Conservation (phyloP, 2,888 invertebrate genomes). For the Oegoconia quadripuncta region DNA sequence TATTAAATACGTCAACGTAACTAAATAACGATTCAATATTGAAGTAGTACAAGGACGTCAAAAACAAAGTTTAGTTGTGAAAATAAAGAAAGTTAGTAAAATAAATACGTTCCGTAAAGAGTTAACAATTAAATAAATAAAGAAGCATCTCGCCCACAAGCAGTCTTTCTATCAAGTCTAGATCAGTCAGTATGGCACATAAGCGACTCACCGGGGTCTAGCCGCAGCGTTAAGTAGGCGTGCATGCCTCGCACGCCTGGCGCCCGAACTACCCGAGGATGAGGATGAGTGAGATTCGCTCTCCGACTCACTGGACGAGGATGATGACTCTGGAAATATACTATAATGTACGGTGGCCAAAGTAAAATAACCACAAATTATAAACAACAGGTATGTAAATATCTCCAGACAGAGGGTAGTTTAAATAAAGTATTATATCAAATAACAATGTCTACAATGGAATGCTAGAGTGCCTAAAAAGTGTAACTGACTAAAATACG, state of each 20-base stretch:
- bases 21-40: no score
- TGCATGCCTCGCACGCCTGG: conserved; percentile 63
- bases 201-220: conserved; percentile 48
- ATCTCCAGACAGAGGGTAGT: no score
- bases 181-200: neutral
- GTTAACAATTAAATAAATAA: neutral
- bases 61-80: no score
- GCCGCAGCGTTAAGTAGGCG: conserved; percentile 65
- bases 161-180: neutral
- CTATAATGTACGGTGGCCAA: neutral
- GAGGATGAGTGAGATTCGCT: conserved; percentile 72
- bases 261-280: conserved; percentile 68
- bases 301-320: conserved; percentile 71
- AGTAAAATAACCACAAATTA: neutral
- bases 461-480: no score
- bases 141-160: neutral
- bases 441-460: no score
- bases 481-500: no score
- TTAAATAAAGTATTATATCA: no score
- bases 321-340: conserved; percentile 56
- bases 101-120: no score
- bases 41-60: no score
- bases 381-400: no score
- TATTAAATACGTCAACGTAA: neutral
- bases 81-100: no score